phyloP scores from a whole-genome alignment of 2,888 invertebrate genomes.

The Prosopocoilus inquinatus region DNA sequence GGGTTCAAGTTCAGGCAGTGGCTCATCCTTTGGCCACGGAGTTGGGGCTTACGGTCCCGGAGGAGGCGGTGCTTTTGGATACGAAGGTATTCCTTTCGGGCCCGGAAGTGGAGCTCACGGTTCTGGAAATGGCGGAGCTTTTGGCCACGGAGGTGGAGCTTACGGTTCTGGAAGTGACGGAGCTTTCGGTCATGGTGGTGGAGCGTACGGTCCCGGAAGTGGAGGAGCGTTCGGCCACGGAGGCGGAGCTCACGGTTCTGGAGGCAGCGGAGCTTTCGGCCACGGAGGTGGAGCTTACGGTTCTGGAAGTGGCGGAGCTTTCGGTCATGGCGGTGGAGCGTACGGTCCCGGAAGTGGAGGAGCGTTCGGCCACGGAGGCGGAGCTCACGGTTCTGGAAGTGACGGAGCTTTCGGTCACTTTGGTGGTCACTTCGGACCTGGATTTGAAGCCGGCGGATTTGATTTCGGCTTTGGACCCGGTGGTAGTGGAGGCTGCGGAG shows the following conservation, averaged over 20 bases:
- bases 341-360: background rate
- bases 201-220: background rate
- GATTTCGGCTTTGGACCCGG: background rate
- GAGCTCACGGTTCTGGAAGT: background rate
- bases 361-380: background rate
- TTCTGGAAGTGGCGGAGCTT: conserved; percentile 5
- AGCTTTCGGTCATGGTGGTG: conserved; percentile 3
- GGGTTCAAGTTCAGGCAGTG: background rate
- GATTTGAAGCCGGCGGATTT: background rate
- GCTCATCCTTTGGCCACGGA: background rate
- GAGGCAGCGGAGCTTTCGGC: too few relatives aligned
- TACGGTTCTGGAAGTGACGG: conserved; percentile 5
- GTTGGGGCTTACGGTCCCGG: background rate
- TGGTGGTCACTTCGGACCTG: background rate
- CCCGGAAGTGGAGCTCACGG: too few relatives aligned
- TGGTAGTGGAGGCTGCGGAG: background rate
- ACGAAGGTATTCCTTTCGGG: background rate
- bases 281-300: background rate
- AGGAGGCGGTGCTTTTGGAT: background rate
- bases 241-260: too few relatives aligned
- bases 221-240: background rate
- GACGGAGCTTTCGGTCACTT: background rate
- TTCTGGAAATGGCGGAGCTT: too few relatives aligned
- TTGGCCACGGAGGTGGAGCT: background rate
- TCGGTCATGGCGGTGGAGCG: background rate